Percentiles rank a stretch among this genome's conserved stretches.
phyloP scores from a whole-genome alignment of 1,140 invertebrate species.

The Atta texana region DNA sequence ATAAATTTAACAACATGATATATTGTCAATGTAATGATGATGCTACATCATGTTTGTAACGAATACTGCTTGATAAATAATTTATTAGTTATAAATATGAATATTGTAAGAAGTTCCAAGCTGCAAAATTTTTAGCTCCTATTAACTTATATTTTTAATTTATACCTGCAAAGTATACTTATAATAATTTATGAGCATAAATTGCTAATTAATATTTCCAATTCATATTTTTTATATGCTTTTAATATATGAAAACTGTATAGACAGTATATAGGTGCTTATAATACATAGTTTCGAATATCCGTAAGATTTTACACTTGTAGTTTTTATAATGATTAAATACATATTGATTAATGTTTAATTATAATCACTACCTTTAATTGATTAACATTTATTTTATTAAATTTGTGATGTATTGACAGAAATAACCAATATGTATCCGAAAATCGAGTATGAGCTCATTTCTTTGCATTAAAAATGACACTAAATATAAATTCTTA shows the following conservation, averaged over 20 bases:
- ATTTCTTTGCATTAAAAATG: neutral
- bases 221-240: neutral
- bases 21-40: neutral
- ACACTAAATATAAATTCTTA: neutral
- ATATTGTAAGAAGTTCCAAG: neutral
- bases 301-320: neutral
- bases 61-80: conserved; percentile 2
- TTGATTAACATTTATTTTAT: neutral
- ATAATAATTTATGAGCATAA: neutral
- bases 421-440: neutral
- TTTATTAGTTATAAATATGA: neutral
- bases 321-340: neutral
- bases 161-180: neutral
- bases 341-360: conserved; percentile 10
- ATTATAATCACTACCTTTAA: neutral
- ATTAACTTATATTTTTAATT: neutral
- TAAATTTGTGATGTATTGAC: neutral
- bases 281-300: neutral
- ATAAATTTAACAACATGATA: neutral
- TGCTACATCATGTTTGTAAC: neutral
- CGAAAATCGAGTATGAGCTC: neutral
- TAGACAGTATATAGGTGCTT: neutral
- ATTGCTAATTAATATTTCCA: neutral
- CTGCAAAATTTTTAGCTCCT: neutral
- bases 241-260: neutral